phyloP scores from a whole-genome alignment of 2,888 invertebrate species.

The Brachyptera putata region DNA sequence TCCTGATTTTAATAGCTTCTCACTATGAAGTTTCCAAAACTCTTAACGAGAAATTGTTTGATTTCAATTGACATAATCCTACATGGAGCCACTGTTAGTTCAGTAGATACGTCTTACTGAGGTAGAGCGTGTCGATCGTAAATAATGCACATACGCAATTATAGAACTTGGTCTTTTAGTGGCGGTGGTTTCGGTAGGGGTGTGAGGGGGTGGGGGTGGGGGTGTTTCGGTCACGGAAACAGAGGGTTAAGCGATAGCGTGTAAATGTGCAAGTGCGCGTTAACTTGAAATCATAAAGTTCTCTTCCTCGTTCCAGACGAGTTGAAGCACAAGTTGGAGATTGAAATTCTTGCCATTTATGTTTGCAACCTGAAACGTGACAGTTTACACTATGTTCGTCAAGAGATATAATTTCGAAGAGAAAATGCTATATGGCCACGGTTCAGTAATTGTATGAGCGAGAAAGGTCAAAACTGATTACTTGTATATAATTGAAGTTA shows the following conservation, averaged over 20 bases:
- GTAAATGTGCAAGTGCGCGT: constrained; percentile 5
- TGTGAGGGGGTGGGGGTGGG: background rate
- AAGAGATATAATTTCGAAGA: too few relatives aligned
- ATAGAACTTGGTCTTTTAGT: constrained; percentile 17
- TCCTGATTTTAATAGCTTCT: too few relatives aligned
- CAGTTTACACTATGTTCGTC: too few relatives aligned
- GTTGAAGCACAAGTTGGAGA: background rate
- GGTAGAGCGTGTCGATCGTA: constrained; percentile 8
- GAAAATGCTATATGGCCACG: too few relatives aligned
- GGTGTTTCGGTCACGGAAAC: constrained; percentile 13
- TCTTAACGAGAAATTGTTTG: too few relatives aligned
- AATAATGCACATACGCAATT: constrained; percentile 22
- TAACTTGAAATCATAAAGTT: background rate
- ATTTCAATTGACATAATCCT: too few relatives aligned
- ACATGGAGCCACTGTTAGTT: background rate
- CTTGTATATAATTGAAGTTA: too few relatives aligned
- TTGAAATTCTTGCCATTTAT: background rate
- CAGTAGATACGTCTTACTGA: background rate
- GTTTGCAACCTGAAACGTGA: too few relatives aligned
- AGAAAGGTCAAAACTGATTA: too few relatives aligned
- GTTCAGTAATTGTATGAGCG: too few relatives aligned
- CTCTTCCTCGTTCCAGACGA: background rate
- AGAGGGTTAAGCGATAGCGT: background rate
- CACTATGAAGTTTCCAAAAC: too few relatives aligned
- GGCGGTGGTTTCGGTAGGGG: too few relatives aligned